Evolutionary conservation across 2,888 invertebrate species (phyloP).

Genomic region (Zygogramma bicolorata): DNA sequence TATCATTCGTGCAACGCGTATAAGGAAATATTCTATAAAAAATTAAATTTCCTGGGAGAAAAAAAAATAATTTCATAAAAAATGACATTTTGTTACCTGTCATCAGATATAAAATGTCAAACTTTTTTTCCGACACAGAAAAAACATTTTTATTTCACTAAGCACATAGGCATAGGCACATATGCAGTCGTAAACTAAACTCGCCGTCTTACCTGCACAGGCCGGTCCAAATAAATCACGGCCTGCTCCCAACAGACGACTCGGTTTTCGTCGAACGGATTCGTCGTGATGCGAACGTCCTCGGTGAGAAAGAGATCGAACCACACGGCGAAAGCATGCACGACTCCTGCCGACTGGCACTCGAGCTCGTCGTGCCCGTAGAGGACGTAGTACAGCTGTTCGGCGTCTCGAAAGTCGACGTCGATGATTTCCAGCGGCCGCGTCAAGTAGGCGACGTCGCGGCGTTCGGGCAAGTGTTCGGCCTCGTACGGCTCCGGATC

Average conservation of each 20-base stretch:
- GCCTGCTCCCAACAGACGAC: slow-evolving; percentile 84
- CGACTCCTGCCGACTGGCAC: slow-evolving; percentile 65
- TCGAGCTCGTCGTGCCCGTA: slow-evolving; percentile 40
- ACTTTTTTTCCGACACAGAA: no score
- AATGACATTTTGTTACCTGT: no score
- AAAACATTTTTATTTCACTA: no score
- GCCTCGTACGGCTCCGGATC: slow-evolving; percentile 76
- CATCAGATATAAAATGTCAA: no score
- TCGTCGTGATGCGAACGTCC: slow-evolving; percentile 72
- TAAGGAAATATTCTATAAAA: no score
- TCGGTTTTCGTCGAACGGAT: slow-evolving; percentile 68
- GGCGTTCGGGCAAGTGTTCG: slow-evolving; percentile 73
- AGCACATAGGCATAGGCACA: no score
- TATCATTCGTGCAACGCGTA: no score
- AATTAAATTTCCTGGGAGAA: no score
- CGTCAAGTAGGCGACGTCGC: slow-evolving; percentile 72
- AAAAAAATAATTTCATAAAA: no score
- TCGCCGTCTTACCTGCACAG: slow-evolving; percentile 53
- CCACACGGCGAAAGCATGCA: slow-evolving; percentile 79
- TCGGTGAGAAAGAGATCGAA: slow-evolving; percentile 79
- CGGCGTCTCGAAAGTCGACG: slow-evolving; percentile 74
- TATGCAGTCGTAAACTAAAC: no score
- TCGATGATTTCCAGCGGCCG: slow-evolving; percentile 70
- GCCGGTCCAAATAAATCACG: slow-evolving; percentile 73
- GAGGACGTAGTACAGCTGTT: slow-evolving; percentile 66